Conservation (phyloP, 2,888 invertebrate genomes). For the Alviniconcha strummeri region DNA sequence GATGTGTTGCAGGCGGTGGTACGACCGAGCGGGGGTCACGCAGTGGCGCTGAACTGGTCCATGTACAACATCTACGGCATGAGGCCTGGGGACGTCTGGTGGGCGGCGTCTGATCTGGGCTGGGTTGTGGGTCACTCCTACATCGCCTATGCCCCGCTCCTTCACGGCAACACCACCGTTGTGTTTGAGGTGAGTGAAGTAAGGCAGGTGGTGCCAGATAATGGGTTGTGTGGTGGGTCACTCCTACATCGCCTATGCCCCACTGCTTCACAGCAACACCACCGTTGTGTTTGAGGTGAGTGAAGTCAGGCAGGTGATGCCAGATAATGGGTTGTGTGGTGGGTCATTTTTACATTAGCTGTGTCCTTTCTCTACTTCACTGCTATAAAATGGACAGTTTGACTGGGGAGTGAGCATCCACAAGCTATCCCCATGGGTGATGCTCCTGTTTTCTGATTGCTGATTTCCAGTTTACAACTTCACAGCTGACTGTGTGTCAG, state of each 20-base stretch:
- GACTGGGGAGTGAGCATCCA: too few relatives aligned
- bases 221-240: constrained; percentile 87
- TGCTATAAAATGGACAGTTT: too few relatives aligned
- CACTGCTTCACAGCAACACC: constrained; percentile 87
- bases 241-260: constrained; percentile 95
- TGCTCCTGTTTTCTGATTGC: not conserved
- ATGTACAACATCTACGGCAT: constrained; percentile 87
- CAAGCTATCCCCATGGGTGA: too few relatives aligned
- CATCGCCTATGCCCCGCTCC: constrained; percentile 92
- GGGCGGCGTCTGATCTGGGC: constrained; percentile 84
- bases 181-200: constrained; percentile 69
- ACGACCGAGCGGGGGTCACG: constrained; percentile 90
- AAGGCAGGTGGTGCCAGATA: constrained; percentile 69
- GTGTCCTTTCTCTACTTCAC: not conserved
- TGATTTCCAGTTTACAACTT: not conserved
- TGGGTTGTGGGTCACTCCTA: constrained; percentile 94
- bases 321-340: constrained; percentile 82
- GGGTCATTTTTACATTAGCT: too few relatives aligned
- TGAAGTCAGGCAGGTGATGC: not conserved
- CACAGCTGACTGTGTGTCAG: not conserved
- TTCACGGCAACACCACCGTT: constrained; percentile 83
- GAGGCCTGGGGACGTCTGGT: constrained; percentile 83
- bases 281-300: constrained; percentile 72
- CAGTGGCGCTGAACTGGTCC: constrained; percentile 89
- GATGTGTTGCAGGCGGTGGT: constrained; percentile 82